A percentile compares a stretch with the other conserved stretches of the same genome.
Conservation (phyloP, 2,888 invertebrate genomes). For the Andrena minutula region DNA sequence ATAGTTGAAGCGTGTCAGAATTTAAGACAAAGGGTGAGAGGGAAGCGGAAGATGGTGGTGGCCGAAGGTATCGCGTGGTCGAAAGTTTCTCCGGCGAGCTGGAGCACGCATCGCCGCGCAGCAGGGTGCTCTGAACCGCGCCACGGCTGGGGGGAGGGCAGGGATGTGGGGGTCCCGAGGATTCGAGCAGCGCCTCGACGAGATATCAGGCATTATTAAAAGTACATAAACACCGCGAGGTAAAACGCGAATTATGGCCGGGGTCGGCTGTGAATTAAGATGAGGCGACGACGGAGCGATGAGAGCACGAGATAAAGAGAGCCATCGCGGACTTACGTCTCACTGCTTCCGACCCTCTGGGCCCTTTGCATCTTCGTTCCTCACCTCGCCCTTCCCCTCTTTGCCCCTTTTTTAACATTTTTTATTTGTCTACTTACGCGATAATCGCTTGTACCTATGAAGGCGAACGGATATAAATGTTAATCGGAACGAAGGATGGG, state of each 20-base stretch:
- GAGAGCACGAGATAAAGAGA: slow-evolving; percentile 75
- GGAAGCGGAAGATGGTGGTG: background rate
- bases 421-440: slow-evolving; percentile 19
- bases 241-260: slow-evolving; percentile 82
- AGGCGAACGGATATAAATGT: background rate
- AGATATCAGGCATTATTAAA: slow-evolving; percentile 84
- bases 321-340: slow-evolving; percentile 54
- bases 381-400: background rate
- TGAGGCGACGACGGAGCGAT: slow-evolving; percentile 79
- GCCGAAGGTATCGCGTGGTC: slow-evolving; percentile 40
- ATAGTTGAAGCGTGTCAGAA: background rate
- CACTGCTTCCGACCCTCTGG: slow-evolving; percentile 38
- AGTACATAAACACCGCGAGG: slow-evolving; percentile 83
- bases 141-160: slow-evolving; percentile 18
- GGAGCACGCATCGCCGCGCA: slow-evolving; percentile 77
- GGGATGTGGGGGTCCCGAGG: slow-evolving; percentile 51
- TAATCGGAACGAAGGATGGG: background rate
- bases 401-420: too few species aligned
- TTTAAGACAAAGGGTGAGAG: background rate
- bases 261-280: slow-evolving; percentile 82
- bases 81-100: slow-evolving; percentile 66
- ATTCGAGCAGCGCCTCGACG: slow-evolving; percentile 66
- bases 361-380: background rate
- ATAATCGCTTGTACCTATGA: slow-evolving; percentile 23
- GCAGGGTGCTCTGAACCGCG: slow-evolving; percentile 63